Conservation (phyloP, 2,113 vertebrate species). For the Plotosus lineatus region DNA sequence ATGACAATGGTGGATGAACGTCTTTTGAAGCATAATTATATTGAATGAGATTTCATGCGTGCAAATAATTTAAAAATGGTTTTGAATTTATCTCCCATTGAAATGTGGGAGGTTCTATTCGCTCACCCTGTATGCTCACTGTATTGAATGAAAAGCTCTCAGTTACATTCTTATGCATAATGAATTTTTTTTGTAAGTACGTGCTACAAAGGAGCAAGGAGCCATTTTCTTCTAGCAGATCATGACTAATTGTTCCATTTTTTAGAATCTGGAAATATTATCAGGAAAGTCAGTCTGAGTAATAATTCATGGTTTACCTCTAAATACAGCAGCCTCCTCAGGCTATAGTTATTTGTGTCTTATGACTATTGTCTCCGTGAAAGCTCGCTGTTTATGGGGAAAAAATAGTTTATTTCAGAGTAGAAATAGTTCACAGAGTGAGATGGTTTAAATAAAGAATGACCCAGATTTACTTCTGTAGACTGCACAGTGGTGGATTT, state of each 20-base stretch:
- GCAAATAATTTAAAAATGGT: too few species aligned
- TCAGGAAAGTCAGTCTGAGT: neutral
- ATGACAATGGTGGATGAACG: too few species aligned
- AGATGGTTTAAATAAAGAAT: conserved; percentile 19
- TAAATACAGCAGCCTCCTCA: neutral
- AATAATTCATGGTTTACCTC: neutral
- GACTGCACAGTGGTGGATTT: neutral
- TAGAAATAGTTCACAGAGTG: conserved; percentile 22
- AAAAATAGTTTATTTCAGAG: neutral
- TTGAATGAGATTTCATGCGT: too few species aligned
- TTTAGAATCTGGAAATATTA: too few species aligned
- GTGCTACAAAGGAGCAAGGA: neutral
- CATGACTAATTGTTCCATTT: neutral
- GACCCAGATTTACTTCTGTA: conserved; percentile 29
- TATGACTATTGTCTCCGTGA: conserved; percentile 11
- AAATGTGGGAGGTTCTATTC: too few species aligned
- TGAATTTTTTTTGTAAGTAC: neutral
- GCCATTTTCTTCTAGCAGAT: neutral
- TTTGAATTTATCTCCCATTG: too few species aligned
- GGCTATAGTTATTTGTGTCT: neutral
- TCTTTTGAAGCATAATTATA: too few species aligned
- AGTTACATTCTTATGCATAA: neutral
- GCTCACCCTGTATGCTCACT: too few species aligned
- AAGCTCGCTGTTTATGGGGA: neutral
- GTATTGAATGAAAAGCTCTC: neutral